Evolutionary conservation across 2,797 vertebrate genomes (phyloP).

Genomic region (Tarsius wallacei): DNA sequence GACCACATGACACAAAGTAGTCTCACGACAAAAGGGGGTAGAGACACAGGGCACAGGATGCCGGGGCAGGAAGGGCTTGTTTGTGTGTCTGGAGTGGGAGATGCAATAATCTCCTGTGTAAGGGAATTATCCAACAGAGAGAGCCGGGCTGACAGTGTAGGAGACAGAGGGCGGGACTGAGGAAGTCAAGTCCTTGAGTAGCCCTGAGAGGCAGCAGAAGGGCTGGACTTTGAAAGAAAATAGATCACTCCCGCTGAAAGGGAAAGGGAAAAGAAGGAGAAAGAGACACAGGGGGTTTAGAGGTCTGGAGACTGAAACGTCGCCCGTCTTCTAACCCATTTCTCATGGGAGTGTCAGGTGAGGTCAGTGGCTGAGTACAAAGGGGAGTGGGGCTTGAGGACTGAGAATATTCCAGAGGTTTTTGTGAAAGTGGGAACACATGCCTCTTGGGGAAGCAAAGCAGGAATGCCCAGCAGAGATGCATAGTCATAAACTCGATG

Average conservation of each 20-base stretch:
- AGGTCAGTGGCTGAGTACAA: background rate
- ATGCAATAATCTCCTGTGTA: too few relatives aligned
- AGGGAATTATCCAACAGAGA: constrained; percentile 15
- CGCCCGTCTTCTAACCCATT: background rate
- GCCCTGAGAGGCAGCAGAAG: rapidly evolving
- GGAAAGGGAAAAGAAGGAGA: background rate
- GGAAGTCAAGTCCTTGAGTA: background rate
- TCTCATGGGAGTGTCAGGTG: background rate
- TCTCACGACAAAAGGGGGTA: background rate
- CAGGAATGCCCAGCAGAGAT: background rate
- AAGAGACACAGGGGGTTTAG: background rate
- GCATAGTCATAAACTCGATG: background rate
- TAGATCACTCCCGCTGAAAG: background rate
- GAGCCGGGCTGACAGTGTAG: background rate
- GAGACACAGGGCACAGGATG: background rate
- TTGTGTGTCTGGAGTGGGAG: background rate
- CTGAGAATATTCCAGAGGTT: background rate
- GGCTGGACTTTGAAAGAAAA: background rate
- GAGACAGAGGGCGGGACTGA: rapidly evolving
- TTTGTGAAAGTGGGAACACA: background rate
- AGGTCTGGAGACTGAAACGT: background rate
- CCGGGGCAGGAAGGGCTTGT: background rate
- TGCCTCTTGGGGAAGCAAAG: background rate
- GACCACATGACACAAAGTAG: background rate
- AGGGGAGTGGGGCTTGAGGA: background rate